A percentile compares a stretch with the other conserved stretches of the same genome.
These are phyloP conservation scores for Lophius piscatorius DNA, from an alignment of 2,113 vertebrate genomes.

Conservation along the genomic window DNA sequence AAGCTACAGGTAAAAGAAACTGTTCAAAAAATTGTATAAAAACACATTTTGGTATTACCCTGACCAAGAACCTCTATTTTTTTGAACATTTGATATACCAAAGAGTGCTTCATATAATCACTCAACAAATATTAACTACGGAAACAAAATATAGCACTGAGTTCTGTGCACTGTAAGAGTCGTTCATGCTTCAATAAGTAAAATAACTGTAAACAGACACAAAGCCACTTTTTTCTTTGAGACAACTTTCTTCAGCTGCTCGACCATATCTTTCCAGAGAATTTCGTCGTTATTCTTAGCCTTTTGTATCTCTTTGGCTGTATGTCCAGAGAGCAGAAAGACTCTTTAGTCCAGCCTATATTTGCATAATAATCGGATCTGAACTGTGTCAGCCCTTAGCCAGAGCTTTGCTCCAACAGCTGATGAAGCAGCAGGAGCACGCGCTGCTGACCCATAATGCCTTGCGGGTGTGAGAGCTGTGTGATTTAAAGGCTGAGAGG, in stretches of 20 bases:
- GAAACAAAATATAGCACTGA: neutral
- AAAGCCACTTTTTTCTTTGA: slow-evolving; percentile 37
- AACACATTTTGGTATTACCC: neutral
- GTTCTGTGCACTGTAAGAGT: slow-evolving; percentile 2
- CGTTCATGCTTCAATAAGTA: slow-evolving; percentile 22
- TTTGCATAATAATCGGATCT: slow-evolving; percentile 76
- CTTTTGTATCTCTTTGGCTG: slow-evolving; percentile 56
- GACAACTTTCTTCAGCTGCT: slow-evolving; percentile 26
- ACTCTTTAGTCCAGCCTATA: slow-evolving; percentile 59
- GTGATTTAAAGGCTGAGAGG: slow-evolving; percentile 46
- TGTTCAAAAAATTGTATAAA: neutral
- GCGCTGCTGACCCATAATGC: slow-evolving; percentile 67
- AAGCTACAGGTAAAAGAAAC: neutral
- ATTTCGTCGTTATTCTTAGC: slow-evolving; percentile 47
- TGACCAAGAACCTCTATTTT: neutral
- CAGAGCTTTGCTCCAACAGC: slow-evolving; percentile 49
- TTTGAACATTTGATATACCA: neutral
- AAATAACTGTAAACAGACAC: slow-evolving; percentile 27
- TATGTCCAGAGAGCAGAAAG: slow-evolving; percentile 53
- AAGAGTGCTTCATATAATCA: neutral
- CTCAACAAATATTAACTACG: neutral
- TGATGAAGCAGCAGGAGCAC: slow-evolving; percentile 57
- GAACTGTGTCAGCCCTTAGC: slow-evolving; percentile 59
- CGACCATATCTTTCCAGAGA: slow-evolving; percentile 45
- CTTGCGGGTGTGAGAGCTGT: slow-evolving; percentile 62